phyloP scores from a whole-genome alignment of 2,888 invertebrate species.

The Parascotia fuliginaria region DNA sequence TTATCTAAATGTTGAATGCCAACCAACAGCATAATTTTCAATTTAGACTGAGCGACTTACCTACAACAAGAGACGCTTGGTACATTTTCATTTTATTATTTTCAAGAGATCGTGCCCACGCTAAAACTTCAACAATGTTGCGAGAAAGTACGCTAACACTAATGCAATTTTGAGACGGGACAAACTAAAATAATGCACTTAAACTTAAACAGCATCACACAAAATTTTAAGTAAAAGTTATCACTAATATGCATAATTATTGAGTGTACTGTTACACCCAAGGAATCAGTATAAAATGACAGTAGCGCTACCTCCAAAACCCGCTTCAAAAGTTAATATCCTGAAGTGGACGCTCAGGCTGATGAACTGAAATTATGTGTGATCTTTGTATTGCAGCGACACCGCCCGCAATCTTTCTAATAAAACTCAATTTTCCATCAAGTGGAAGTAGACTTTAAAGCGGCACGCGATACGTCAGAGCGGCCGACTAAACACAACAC shows the following conservation, averaged over 20 bases:
- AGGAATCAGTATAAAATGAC: no score
- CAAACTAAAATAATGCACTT: slow-evolving; percentile 15
- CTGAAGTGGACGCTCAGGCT: no score
- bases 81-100: slow-evolving; percentile 21
- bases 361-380: no score
- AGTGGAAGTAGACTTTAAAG: slow-evolving; percentile 53
- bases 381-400: no score
- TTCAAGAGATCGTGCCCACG: not conserved
- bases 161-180: slow-evolving; percentile 25
- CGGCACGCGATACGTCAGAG: slow-evolving; percentile 62
- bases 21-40: not conserved
- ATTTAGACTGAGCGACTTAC: slow-evolving; percentile 5
- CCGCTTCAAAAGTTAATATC: no score
- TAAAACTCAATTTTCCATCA: slow-evolving; percentile 67
- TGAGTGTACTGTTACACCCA: no score
- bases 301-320: no score
- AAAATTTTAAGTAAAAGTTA: no score
- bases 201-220: not conserved
- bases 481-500: slow-evolving; percentile 55
- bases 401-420: slow-evolving; percentile 41
- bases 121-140: slow-evolving; percentile 25
- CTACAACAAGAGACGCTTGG: not conserved
- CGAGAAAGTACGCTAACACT: slow-evolving; percentile 15
- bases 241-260: no score
- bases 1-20: no score